These are phyloP conservation scores for Dendrocopos noguchii DNA, from an alignment of 2,113 vertebrate species.

Conservation along the genomic window DNA sequence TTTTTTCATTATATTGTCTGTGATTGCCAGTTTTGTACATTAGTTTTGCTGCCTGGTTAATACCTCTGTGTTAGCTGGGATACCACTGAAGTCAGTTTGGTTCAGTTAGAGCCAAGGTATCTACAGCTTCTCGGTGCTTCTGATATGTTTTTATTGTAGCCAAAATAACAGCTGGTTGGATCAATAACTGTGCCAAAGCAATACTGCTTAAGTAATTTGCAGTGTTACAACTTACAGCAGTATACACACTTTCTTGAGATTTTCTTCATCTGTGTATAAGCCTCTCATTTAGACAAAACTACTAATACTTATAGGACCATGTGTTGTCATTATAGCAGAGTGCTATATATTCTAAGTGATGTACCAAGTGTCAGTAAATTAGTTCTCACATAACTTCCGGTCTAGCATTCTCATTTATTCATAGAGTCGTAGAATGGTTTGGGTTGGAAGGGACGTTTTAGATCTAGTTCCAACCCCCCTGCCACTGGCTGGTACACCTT, in stretches of 20 bases:
- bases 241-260: not conserved
- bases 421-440: too few relatives aligned
- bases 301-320: not conserved
- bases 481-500: too few relatives aligned
- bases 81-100: not conserved
- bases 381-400: not conserved
- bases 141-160: not conserved
- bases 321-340: not conserved
- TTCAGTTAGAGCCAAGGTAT: not conserved
- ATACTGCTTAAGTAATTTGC: not conserved
- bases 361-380: not conserved
- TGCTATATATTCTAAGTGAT: not conserved
- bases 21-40: not conserved
- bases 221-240: not conserved
- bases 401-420: not conserved
- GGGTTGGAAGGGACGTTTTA: too few relatives aligned
- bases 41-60: not conserved
- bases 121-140: not conserved
- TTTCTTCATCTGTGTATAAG: not conserved
- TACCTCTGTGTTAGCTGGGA: not conserved
- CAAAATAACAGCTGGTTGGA: not conserved
- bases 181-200: not conserved
- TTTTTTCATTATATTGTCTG: not conserved
- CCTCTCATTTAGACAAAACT: not conserved
- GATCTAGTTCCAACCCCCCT: too few relatives aligned